These are phyloP conservation scores for Heteractis magnifica DNA, from an alignment of 92 coral and sea anemone genomes.

Conservation along the genomic window DNA sequence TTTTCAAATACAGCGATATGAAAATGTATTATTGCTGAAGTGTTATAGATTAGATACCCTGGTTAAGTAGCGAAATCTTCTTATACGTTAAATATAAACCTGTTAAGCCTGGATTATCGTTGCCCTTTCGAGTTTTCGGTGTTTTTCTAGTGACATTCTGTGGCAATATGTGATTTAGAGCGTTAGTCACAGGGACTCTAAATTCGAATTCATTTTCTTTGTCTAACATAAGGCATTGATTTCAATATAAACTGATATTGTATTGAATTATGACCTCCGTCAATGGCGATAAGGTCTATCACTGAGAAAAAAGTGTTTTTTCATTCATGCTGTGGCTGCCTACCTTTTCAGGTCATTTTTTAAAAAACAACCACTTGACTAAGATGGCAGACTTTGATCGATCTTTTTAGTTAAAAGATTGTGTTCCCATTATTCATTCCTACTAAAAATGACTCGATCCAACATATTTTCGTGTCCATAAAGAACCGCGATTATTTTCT, in stretches of 20 bases:
- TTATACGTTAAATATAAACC: constrained; percentile 21
- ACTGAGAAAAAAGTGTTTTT: neutral
- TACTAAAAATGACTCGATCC: too few species aligned
- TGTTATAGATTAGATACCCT: constrained; percentile 21
- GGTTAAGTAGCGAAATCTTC: constrained; percentile 17
- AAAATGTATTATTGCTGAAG: neutral
- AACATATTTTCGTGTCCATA: too few species aligned
- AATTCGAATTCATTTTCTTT: neutral
- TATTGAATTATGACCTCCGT: neutral
- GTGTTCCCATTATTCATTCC: too few species aligned
- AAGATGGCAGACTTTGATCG: too few species aligned
- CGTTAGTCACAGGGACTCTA: neutral
- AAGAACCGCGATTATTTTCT: too few species aligned
- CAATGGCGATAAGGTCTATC: neutral
- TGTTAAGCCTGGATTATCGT: constrained; percentile 12
- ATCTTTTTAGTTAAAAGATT: too few species aligned
- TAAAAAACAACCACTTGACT: too few species aligned
- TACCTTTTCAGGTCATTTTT: neutral
- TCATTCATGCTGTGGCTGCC: neutral
- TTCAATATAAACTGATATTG: constrained; percentile 3
- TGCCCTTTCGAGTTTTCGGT: constrained; percentile 8
- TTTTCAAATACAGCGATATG: constrained; percentile 1
- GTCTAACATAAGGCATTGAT: neutral
- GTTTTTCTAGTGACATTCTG: neutral
- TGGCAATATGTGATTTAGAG: neutral